Conservation (phyloP, 2,888 invertebrate genomes). For the Spodoptera exigua region DNA sequence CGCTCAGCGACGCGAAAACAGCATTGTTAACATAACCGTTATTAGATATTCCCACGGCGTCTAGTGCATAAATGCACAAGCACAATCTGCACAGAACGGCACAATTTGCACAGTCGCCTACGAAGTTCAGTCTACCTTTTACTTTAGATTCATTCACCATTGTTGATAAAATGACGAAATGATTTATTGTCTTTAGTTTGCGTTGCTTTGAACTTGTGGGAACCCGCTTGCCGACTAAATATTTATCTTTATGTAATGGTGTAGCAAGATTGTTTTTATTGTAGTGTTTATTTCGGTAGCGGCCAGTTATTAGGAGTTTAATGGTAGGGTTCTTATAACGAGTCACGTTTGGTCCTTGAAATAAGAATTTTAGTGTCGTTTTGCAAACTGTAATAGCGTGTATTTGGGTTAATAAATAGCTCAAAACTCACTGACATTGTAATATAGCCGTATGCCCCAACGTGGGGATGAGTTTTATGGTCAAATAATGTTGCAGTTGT, state of each 20-base stretch:
- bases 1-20: slow-evolving; percentile 46
- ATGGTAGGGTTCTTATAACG: not conserved
- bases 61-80: slow-evolving; percentile 37
- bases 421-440: too few species aligned
- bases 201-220: slow-evolving; percentile 50
- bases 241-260: slow-evolving; percentile 31
- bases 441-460: too few species aligned
- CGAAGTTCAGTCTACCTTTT: slow-evolving; percentile 27
- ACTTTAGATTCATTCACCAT: slow-evolving; percentile 40
- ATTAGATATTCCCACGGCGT: slow-evolving; percentile 59
- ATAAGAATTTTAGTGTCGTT: not conserved
- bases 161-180: slow-evolving; percentile 39
- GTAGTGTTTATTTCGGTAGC: slow-evolving; percentile 33
- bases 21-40: slow-evolving; percentile 57
- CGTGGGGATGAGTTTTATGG: too few species aligned
- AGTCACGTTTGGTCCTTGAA: slow-evolving; percentile 26
- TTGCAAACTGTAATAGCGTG: not conserved
- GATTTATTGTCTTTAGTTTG: slow-evolving; percentile 35
- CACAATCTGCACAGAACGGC: slow-evolving; percentile 24
- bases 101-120: slow-evolving; percentile 24
- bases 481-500: too few species aligned
- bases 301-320: slow-evolving; percentile 11
- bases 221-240: slow-evolving; percentile 31
- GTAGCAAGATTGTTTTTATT: slow-evolving; percentile 15
- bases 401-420: too few species aligned